Conservation (phyloP, 1,140 invertebrate species). For the Aphaenogaster rudis region DNA sequence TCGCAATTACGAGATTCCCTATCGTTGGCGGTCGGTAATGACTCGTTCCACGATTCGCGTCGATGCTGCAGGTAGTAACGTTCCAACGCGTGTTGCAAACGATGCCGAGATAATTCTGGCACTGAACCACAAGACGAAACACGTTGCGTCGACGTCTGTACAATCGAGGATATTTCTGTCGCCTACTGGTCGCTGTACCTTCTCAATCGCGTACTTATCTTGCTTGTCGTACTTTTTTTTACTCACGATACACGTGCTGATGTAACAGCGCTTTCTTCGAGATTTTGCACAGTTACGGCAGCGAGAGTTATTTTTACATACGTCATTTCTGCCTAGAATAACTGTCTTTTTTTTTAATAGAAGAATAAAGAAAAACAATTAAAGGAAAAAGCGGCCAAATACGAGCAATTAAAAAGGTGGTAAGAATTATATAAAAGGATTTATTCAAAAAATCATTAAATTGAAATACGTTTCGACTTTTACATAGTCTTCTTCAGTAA, state of each 20-base stretch:
- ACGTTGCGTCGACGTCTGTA: neutral
- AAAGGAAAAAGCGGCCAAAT: no score
- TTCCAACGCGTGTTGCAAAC: neutral
- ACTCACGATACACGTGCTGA: conserved; percentile 1
- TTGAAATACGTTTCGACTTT: no score
- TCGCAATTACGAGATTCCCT: conserved; percentile 65
- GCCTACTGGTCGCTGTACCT: neutral
- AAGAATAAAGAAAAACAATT: neutral
- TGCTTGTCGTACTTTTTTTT: neutral
- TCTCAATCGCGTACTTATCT: neutral
- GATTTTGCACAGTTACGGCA: neutral
- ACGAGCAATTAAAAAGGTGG: no score
- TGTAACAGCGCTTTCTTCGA: conserved; percentile 24
- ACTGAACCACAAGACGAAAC: neutral
- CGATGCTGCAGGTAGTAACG: conserved; percentile 33
- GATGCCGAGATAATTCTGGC: conserved; percentile 31
- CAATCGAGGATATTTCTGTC: conserved; percentile 37
- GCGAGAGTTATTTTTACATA: neutral
- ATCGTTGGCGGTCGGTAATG: conserved; percentile 65
- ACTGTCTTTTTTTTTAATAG: neutral
- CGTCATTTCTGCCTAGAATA: neutral
- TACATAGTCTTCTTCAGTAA: no score
- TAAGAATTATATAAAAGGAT: no score
- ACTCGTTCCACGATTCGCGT: conserved; percentile 45
- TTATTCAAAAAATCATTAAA: no score